Evolutionary conservation across 2,888 invertebrate species (phyloP).

Genomic region (Amphimallon solstitiale): DNA sequence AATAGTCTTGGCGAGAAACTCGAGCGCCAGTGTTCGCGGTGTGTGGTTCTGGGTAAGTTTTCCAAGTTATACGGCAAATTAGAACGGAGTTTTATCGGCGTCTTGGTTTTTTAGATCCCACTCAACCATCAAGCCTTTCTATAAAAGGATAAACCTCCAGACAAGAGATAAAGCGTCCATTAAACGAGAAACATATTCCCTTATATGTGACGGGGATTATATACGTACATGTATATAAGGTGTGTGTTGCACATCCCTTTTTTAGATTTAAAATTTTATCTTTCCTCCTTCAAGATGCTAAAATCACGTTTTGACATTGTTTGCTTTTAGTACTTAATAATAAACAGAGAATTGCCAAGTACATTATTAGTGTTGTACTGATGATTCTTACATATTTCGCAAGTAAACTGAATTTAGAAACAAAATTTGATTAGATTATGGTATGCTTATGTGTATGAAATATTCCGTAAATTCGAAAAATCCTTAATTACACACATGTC

Average conservation of each 20-base stretch:
- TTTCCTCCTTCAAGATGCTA: conserved; percentile 1
- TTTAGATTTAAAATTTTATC: conserved; percentile 22
- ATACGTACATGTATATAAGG: conserved; percentile 14
- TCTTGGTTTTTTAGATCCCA: conserved; percentile 18
- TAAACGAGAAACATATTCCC: conserved; percentile 37
- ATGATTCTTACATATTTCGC: too few relatives aligned
- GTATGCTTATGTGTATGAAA: too few relatives aligned
- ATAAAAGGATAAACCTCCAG: conserved; percentile 35
- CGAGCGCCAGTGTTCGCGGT: too few relatives aligned
- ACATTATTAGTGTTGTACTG: too few relatives aligned
- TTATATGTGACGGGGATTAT: conserved; percentile 32
- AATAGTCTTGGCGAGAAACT: too few relatives aligned
- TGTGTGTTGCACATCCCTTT: conserved; percentile 12
- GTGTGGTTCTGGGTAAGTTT: too few relatives aligned
- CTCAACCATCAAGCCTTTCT: conserved; percentile 27
- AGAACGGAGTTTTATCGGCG: conserved; percentile 13
- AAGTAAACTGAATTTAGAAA: too few relatives aligned
- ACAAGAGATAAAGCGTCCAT: conserved; percentile 36
- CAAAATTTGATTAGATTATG: too few relatives aligned
- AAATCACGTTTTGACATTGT: neutral
- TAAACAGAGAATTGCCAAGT: too few relatives aligned
- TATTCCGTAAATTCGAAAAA: too few relatives aligned
- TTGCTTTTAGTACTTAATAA: neutral
- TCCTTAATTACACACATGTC: too few relatives aligned
- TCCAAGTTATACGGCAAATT: conserved; percentile 3